Percentiles rank a stretch among this genome's conserved stretches.
Conservation (phyloP, 1,140 invertebrate genomes). For the Bilobella aurantiaca region DNA sequence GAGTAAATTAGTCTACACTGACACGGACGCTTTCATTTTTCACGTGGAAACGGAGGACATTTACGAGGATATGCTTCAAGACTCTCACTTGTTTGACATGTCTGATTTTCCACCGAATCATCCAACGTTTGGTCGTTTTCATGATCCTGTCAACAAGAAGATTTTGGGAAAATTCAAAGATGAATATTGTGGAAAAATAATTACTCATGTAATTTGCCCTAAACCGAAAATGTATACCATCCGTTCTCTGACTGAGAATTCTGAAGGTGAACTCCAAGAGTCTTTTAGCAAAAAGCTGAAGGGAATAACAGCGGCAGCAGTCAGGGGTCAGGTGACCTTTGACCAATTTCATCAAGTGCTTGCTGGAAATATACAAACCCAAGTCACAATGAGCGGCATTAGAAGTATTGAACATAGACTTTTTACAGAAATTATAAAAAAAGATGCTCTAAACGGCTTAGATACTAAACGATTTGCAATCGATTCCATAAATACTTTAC, state of each 20-base stretch:
- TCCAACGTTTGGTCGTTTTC: constrained; percentile 8
- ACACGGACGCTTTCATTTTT: constrained; percentile 32
- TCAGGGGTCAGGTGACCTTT: constrained; percentile 3
- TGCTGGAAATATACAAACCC: neutral
- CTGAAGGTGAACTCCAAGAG: too few species aligned
- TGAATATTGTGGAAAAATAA: neutral
- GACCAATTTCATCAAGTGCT: constrained; percentile 7
- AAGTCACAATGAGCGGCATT: neutral
- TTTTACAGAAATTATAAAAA: neutral
- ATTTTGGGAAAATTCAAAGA: constrained; percentile 15
- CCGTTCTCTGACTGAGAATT: too few species aligned
- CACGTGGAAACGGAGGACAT: constrained; percentile 1
- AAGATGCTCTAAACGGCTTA: neutral
- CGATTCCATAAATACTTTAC: neutral
- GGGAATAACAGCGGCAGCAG: too few species aligned
- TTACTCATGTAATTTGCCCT: neutral
- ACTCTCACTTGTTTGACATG: constrained; percentile 3
- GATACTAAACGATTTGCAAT: constrained; percentile 10
- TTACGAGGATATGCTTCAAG: constrained; percentile 3
- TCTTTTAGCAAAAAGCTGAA: neutral
- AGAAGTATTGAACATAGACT: too few species aligned
- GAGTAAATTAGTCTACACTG: constrained; percentile 38
- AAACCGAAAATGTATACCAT: constrained; percentile 13
- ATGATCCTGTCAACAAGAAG: constrained; percentile 11
- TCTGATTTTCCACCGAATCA: neutral